Percentiles rank a stretch among this genome's conserved stretches.
Conservation (phyloP, 1,140 invertebrate species). For the Pararge aegeria region DNA sequence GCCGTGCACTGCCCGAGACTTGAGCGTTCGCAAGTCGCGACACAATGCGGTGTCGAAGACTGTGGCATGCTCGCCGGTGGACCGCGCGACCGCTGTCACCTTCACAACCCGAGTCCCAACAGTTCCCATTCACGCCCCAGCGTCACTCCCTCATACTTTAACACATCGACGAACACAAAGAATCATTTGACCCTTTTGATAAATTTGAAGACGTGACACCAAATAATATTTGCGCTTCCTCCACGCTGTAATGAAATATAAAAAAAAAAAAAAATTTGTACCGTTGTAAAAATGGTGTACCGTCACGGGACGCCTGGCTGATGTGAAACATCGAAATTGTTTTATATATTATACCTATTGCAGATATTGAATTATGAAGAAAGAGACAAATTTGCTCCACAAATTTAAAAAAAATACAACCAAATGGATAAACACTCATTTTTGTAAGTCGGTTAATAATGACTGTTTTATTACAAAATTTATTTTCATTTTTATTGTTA, state of each 20-base stretch:
- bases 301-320: no score
- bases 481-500: no score
- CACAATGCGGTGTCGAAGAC: constrained; percentile 9
- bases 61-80: constrained; percentile 16
- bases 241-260: neutral
- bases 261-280: no score
- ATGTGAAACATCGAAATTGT: no score
- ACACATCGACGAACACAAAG: constrained; percentile 45
- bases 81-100: constrained; percentile 44
- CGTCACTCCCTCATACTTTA: constrained; percentile 37
- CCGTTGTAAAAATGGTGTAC: no score
- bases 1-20: constrained; percentile 55
- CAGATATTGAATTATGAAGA: no score
- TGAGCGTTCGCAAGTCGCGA: constrained; percentile 16
- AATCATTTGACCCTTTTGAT: constrained; percentile 33
- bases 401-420: no score
- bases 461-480: no score
- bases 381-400: no score
- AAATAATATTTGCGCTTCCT: neutral
- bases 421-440: no score
- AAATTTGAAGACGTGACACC: neutral
- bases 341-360: no score
- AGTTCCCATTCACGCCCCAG: neutral
- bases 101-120: constrained; percentile 40
- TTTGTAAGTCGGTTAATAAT: no score